Evolutionary conservation across 2,797 vertebrate species (phyloP).

Genomic region (Acomys russatus): DNA sequence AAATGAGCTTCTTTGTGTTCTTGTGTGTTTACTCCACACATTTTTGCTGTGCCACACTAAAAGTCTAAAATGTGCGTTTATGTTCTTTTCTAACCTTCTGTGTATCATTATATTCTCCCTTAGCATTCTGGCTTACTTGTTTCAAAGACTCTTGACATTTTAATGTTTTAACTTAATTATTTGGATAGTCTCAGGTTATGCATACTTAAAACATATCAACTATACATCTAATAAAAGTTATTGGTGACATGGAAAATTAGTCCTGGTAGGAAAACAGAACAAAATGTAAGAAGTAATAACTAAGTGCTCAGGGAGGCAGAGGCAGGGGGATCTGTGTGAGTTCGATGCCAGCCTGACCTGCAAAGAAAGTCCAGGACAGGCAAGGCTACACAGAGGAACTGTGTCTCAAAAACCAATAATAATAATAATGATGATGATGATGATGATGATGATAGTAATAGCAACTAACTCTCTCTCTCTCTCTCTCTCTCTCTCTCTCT

Average conservation of each 20-base stretch:
- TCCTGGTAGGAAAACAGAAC: neutral
- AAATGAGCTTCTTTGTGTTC: neutral
- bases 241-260: neutral
- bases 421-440: too few species aligned
- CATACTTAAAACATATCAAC: neutral
- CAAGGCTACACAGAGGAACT: too few species aligned
- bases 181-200: neutral
- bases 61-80: neutral
- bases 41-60: rapidly evolving
- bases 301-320: too few species aligned
- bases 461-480: too few species aligned
- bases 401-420: too few species aligned
- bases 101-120: neutral
- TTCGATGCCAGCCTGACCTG: too few species aligned
- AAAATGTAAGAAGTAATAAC: neutral
- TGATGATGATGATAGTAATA: too few species aligned
- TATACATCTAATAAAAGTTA: neutral
- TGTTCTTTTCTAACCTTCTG: neutral
- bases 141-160: neutral
- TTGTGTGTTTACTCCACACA: rapidly evolving
- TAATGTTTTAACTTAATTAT: neutral
- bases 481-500: neutral
- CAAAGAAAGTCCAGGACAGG: too few species aligned
- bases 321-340: too few species aligned
- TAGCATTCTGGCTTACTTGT: neutral